Conservation (phyloP, 2,113 vertebrate species). For the Zapus hudsonius region DNA sequence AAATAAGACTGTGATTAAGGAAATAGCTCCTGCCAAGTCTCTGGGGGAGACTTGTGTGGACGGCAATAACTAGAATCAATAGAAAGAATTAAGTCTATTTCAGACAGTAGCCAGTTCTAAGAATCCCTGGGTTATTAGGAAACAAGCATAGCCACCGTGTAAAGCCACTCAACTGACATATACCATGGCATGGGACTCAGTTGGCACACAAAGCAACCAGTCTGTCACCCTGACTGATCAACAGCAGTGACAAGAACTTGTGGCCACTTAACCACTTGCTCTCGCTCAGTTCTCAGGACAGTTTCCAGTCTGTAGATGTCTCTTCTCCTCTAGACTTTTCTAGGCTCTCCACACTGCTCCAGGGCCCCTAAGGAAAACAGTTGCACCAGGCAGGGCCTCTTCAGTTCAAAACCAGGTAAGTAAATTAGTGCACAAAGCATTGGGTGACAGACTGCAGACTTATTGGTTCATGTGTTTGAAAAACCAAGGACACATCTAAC, state of each 20-base stretch:
- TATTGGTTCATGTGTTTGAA: neutral
- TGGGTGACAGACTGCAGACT: neutral
- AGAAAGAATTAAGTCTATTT: conserved; percentile 62
- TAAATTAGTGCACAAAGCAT: neutral
- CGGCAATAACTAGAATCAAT: conserved; percentile 55
- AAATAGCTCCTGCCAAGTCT: conserved; percentile 27
- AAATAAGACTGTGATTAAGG: conserved; percentile 61
- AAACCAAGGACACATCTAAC: neutral
- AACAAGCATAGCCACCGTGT: neutral
- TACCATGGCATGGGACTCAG: neutral
- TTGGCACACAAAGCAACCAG: neutral
- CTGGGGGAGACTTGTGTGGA: conserved; percentile 19
- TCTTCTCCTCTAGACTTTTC: neutral
- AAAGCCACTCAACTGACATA: conserved; percentile 7
- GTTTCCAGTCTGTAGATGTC: neutral
- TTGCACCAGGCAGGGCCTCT: neutral
- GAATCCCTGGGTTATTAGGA: conserved; percentile 4
- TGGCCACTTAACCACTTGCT: neutral
- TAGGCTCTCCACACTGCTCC: neutral
- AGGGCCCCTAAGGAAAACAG: neutral
- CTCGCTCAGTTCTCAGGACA: neutral
- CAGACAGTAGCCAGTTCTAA: conserved; percentile 34
- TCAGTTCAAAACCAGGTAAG: neutral
- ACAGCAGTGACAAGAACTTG: neutral
- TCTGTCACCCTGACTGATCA: neutral